A percentile compares a stretch with the other conserved stretches of the same genome.
phyloP scores from a whole-genome alignment of 2,797 vertebrate genomes.

The Vespertilio murinus region DNA sequence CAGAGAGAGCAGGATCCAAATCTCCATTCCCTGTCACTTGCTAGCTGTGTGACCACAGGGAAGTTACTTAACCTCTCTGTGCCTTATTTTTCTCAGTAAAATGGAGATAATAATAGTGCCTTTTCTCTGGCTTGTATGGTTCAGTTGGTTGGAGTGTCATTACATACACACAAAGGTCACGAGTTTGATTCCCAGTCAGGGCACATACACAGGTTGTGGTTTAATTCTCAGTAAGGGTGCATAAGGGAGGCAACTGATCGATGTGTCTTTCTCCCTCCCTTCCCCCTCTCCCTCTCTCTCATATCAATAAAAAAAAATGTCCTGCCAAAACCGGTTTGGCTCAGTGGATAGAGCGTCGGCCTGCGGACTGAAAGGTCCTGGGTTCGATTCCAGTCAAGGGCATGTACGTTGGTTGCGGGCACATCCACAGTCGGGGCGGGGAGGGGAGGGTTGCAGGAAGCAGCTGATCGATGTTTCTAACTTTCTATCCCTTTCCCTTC shows the following conservation, averaged over 20 bases:
- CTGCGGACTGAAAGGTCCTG: too few species aligned
- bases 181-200: not conserved
- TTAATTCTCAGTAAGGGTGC: not conserved
- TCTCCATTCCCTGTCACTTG: not conserved
- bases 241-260: not conserved
- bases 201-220: not conserved
- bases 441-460: too few species aligned
- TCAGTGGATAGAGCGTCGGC: too few species aligned
- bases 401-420: too few species aligned
- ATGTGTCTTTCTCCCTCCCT: not conserved
- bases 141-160: not conserved
- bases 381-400: too few species aligned
- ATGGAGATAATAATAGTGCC: not conserved
- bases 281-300: not conserved
- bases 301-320: not conserved
- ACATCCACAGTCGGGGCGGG: too few species aligned
- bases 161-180: not conserved
- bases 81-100: slow-evolving; percentile 19
- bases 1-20: not conserved
- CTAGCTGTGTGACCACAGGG: not conserved
- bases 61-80: not conserved
- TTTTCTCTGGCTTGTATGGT: not conserved
- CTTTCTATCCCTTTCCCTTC: too few species aligned
- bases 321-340: not conserved
- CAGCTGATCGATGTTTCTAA: too few species aligned